phyloP scores from a whole-genome alignment of 1,140 invertebrate species.

The Drosophila baimaii region DNA sequence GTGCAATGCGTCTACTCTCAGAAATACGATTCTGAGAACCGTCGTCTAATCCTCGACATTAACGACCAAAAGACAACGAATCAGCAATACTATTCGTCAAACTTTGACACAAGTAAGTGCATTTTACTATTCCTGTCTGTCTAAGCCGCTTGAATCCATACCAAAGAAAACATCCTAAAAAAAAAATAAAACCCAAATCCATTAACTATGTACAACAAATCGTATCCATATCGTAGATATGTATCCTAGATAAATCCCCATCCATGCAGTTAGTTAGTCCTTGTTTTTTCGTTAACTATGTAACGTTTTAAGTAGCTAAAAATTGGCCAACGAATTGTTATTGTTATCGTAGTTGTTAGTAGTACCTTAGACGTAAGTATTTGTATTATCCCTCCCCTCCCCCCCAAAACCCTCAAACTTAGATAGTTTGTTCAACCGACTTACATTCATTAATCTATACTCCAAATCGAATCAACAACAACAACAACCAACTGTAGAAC shows the following conservation, averaged over 20 bases:
- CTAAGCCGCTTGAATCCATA: conserved; percentile 50
- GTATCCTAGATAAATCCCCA: conserved; percentile 25
- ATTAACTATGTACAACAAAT: conserved; percentile 39
- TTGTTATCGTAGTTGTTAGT: conserved; percentile 51
- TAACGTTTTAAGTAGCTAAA: conserved; percentile 37
- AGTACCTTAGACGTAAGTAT: conserved; percentile 45
- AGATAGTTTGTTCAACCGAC: conserved; percentile 36
- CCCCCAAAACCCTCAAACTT: background rate
- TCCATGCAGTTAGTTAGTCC: conserved; percentile 49
- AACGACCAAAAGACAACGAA: conserved; percentile 88
- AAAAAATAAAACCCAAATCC: conserved; percentile 24
- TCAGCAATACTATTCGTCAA: conserved; percentile 88
- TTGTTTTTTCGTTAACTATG: conserved; percentile 30
- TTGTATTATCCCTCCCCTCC: conserved; percentile 14
- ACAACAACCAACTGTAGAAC: conserved; percentile 33
- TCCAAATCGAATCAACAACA: conserved; percentile 24
- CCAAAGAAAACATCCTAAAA: conserved; percentile 25
- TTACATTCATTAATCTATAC: conserved; percentile 44
- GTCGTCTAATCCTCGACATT: conserved; percentile 87
- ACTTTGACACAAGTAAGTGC: conserved; percentile 88
- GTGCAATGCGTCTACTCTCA: conserved; percentile 82
- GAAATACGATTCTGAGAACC: conserved; percentile 81
- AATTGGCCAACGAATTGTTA: conserved; percentile 29
- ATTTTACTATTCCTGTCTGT: conserved; percentile 37
- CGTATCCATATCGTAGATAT: conserved; percentile 27